phyloP scores from a whole-genome alignment of 2,888 invertebrate species.

The Iphiclides podalirius region DNA sequence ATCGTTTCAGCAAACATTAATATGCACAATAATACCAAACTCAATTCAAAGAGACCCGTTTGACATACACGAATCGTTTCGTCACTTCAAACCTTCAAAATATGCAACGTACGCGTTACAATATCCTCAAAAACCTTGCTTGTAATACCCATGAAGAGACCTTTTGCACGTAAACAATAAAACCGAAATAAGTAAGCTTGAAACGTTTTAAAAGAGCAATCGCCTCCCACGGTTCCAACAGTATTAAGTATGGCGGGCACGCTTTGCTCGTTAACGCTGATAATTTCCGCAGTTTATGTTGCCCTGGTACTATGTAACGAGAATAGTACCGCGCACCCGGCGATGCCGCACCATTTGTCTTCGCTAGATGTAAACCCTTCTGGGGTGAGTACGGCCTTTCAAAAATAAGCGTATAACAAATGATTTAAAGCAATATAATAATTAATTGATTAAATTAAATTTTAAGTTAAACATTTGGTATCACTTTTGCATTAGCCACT shows the following conservation, averaged over 20 bases:
- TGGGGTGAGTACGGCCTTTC: constrained; percentile 8
- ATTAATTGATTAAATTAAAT: constrained; percentile 3
- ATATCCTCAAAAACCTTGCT: constrained; percentile 7
- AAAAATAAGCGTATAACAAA: too few relatives aligned
- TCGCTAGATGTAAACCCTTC: constrained; percentile 16
- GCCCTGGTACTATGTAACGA: constrained; percentile 6
- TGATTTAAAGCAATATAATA: background rate
- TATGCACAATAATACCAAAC: too few relatives aligned
- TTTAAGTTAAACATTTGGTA: constrained; percentile 6
- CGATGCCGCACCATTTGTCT: constrained; percentile 4
- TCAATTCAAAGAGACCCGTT: too few relatives aligned
- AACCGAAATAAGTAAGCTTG: constrained; percentile 1
- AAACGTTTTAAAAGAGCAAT: constrained; percentile 21
- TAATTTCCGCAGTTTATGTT: constrained; percentile 27
- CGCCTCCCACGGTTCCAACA: constrained; percentile 10
- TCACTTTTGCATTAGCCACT: too few relatives aligned
- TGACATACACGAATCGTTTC: constrained; percentile 1
- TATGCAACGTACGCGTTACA: background rate
- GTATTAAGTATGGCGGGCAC: constrained; percentile 29
- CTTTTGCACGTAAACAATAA: constrained; percentile 17
- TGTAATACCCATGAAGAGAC: constrained; percentile 17
- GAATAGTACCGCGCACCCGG: constrained; percentile 1
- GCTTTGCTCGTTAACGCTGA: constrained; percentile 24
- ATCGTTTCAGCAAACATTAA: too few relatives aligned
- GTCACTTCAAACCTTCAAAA: constrained; percentile 7